Base-by-base conservation (phyloP, 2,113 vertebrate species). In the Prionailurus bengalensis region DNA sequence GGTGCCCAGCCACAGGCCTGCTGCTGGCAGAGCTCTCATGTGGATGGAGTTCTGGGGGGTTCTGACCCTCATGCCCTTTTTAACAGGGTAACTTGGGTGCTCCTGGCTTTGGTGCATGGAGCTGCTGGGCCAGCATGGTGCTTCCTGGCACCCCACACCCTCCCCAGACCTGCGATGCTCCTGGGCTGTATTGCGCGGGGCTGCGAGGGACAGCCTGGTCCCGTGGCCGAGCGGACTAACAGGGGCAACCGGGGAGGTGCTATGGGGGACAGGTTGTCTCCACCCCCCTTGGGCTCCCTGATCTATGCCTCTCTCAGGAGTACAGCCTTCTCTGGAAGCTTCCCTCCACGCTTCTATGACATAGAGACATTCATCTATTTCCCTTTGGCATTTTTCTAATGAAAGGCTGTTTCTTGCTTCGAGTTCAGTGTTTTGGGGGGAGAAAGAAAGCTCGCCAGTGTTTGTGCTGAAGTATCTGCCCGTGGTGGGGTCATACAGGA, bases 51-150 rank as follows among this genome's bases (percentile, higher is more conserved):
- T 31, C 76, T 7, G 45, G 63, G 36, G 63, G 45, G 10, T 21
- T n/a, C 19, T 16, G n/a, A 23, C 45, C 5, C n/a, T 68, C 16
- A 0, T 2, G 33, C 74, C 33, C 61, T 29, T 36, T 1, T 6
- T 11, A 65, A 29, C 1, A 16, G 61, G 8, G 12, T n/a, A 12
- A 4, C 16, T 25, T 27, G 9, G n/a, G 70, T 2, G 55, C 73
- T 15, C 7, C 42, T 76, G 73, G 42, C 73, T 29, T 27, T 29
- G 73, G 39, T 11, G 2, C 5, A 3, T 9, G 78, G 33, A 12
- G 74, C 66, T 29, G 4, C 36, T n/a, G 7, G 7, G 12, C 51
- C 10, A 1, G 36, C 51, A 12, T 0, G 19, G 66, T 1, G 13
- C 51, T n/a, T 70, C 68, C 68, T 19, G 36, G 70, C 4, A 4